These are phyloP conservation scores for Seladonia tumulorum DNA, from an alignment of 2,888 invertebrate genomes.

Conservation along the genomic window DNA sequence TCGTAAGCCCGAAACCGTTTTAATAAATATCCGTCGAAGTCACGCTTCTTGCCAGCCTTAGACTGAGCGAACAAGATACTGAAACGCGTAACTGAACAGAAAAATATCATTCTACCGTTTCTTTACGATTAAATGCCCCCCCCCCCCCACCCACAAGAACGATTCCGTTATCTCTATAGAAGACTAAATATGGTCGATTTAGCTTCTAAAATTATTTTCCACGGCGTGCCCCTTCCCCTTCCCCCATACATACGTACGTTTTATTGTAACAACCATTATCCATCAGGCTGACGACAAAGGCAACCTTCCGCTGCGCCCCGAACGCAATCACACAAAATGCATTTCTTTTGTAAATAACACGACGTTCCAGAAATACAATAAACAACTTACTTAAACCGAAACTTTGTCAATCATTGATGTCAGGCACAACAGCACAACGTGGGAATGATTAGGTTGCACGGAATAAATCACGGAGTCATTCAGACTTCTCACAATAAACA, in stretches of 20 bases:
- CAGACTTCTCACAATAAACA: background rate
- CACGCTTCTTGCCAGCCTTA: constrained; percentile 31
- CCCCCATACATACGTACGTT: constrained; percentile 51
- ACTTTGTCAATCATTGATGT: constrained; percentile 35
- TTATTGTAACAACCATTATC: constrained; percentile 62
- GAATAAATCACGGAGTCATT: background rate
- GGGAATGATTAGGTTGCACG: background rate
- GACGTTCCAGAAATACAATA: constrained; percentile 66
- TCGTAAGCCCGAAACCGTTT: constrained; percentile 59
- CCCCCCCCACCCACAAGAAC: background rate
- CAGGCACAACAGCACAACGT: background rate
- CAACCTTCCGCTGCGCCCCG: constrained; percentile 57
- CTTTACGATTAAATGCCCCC: constrained; percentile 15
- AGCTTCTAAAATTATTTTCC: constrained; percentile 48
- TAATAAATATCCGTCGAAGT: constrained; percentile 51
- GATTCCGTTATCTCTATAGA: constrained; percentile 34
- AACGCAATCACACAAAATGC: constrained; percentile 54
- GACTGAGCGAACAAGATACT: constrained; percentile 23
- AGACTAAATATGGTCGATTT: constrained; percentile 37
- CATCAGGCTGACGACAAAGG: constrained; percentile 49
- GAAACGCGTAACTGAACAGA: constrained; percentile 27
- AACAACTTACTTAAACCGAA: constrained; percentile 57
- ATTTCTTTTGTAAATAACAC: constrained; percentile 71
- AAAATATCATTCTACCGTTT: constrained; percentile 31
- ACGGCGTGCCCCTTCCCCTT: constrained; percentile 13